Conservation (phyloP, 2,113 vertebrate genomes). For the Loxodonta africana region DNA sequence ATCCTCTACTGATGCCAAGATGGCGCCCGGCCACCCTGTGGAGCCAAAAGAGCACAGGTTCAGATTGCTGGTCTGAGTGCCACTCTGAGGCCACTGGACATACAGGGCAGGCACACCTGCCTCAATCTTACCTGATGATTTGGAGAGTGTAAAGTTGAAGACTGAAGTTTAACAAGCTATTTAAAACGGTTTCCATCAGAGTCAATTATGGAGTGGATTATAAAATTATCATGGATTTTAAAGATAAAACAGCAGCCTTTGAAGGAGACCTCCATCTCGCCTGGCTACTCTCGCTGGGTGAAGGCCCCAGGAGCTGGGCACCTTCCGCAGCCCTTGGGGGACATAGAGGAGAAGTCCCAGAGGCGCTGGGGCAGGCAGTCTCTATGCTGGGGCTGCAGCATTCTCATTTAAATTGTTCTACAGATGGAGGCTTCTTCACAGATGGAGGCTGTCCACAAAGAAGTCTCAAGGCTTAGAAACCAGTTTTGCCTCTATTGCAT, state of each 20-base stretch:
- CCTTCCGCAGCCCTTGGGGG: neutral
- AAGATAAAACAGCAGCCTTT: neutral
- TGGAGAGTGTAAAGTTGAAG: neutral
- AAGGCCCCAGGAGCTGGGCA: neutral
- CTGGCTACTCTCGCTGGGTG: neutral
- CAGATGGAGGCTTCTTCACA: rapidly evolving
- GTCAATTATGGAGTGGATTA: neutral
- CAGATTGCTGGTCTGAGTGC: neutral
- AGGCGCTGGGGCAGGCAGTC: rapidly evolving
- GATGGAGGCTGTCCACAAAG: too few species aligned
- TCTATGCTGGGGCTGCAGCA: rapidly evolving
- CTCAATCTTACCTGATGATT: neutral
- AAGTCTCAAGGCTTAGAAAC: neutral
- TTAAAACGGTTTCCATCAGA: neutral
- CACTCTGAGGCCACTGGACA: neutral
- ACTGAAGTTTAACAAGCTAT: neutral
- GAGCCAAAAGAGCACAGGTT: too few species aligned
- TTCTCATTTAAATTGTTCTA: neutral
- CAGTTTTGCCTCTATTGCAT: rapidly evolving
- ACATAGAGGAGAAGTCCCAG: neutral
- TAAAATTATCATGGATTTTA: neutral
- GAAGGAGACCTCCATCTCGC: neutral
- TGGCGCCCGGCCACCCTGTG: rapidly evolving
- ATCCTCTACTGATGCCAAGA: too few species aligned
- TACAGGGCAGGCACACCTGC: neutral